A percentile compares a stretch with the other conserved stretches of the same genome.
Conservation (phyloP, 92 coral and sea anemone genomes). For the Phenganax stokvisi region DNA sequence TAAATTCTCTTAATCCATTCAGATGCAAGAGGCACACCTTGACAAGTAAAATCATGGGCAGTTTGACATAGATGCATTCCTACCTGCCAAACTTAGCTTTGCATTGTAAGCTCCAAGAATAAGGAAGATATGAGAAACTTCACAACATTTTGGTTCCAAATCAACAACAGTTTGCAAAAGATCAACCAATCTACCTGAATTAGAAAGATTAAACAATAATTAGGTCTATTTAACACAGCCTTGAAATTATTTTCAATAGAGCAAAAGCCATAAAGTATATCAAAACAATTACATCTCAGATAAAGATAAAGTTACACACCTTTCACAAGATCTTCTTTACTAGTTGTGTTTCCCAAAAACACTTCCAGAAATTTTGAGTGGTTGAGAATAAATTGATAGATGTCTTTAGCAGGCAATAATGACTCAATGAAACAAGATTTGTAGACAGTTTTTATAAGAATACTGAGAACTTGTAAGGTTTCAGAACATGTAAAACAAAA, state of each 20-base stretch:
- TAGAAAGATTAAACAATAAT: background rate
- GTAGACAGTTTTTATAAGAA: constrained; percentile 52
- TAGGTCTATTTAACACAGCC: background rate
- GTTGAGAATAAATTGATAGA: constrained; percentile 70
- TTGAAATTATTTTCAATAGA: background rate
- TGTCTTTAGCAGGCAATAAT: constrained; percentile 57
- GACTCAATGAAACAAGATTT: background rate
- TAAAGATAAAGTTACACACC: constrained; percentile 24
- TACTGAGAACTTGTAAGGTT: constrained; percentile 50
- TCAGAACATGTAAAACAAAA: constrained; percentile 45
- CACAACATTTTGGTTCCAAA: constrained; percentile 59
- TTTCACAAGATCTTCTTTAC: constrained; percentile 32
- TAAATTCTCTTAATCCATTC: background rate
- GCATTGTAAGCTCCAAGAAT: constrained; percentile 78
- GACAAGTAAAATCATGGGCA: background rate
- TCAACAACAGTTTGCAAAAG: constrained; percentile 68
- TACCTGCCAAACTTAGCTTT: constrained; percentile 53
- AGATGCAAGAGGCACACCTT: background rate
- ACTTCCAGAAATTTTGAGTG: constrained; percentile 78
- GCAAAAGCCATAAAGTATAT: background rate
- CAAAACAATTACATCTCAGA: background rate
- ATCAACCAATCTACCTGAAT: constrained; percentile 59
- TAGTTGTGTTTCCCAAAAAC: constrained; percentile 43
- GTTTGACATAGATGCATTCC: background rate
- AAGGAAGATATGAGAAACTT: constrained; percentile 60